Evolutionary conservation across 2,113 vertebrate species (phyloP).

Genomic region (Sander vitreus): DNA sequence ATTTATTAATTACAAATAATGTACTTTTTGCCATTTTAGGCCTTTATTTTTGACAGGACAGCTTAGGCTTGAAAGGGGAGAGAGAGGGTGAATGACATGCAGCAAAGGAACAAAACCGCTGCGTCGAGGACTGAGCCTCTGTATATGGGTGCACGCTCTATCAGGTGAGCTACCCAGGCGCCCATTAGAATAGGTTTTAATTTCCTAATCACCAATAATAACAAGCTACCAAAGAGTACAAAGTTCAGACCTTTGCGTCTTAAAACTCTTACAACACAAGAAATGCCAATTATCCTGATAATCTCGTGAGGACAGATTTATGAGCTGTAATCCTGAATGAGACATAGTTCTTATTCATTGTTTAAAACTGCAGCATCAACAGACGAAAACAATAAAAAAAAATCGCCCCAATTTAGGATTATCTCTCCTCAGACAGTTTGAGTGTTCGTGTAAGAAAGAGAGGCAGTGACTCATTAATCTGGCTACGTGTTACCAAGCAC

Average conservation of each 20-base stretch:
- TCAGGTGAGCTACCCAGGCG: too few relatives aligned
- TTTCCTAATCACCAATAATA: slow-evolving; percentile 13
- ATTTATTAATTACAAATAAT: too few relatives aligned
- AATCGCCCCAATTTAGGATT: slow-evolving; percentile 29
- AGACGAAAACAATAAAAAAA: slow-evolving; percentile 34
- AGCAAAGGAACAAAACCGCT: too few relatives aligned
- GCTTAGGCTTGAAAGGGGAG: too few relatives aligned
- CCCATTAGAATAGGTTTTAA: slow-evolving; percentile 13
- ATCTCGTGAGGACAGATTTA: slow-evolving; percentile 19
- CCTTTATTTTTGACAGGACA: background rate
- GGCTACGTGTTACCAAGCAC: slow-evolving; percentile 8
- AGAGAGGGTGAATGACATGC: too few relatives aligned
- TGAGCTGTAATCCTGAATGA: slow-evolving; percentile 54
- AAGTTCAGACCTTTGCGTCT: slow-evolving; percentile 35
- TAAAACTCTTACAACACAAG: slow-evolving; percentile 45
- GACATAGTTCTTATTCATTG: slow-evolving; percentile 41
- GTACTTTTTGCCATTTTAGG: too few relatives aligned
- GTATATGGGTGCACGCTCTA: too few relatives aligned
- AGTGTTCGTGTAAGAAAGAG: slow-evolving; percentile 15
- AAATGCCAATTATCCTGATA: slow-evolving; percentile 24
- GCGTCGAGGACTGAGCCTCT: too few relatives aligned
- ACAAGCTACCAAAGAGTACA: slow-evolving; percentile 33
- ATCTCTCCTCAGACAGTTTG: slow-evolving; percentile 23
- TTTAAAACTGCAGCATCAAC: background rate
- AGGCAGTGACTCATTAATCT: slow-evolving; percentile 23